Evolutionary conservation across 2,113 vertebrate species (phyloP), one percentile per base, ranked within the genome.

Genomic region (Macroglossus sobrinus): DNA sequence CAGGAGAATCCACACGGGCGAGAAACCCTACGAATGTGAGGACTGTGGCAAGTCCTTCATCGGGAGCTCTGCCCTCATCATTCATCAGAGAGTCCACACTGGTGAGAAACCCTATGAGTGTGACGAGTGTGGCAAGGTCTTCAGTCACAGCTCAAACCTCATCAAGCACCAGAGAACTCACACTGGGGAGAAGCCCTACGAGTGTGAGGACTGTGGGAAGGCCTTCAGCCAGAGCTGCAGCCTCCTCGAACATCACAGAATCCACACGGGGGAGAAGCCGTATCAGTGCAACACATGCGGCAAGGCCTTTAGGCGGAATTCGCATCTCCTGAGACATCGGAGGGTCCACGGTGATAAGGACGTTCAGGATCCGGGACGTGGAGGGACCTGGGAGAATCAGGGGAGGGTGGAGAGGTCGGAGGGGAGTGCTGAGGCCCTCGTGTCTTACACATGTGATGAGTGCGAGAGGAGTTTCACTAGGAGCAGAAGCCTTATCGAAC

Each of bases 41-140:
- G 94, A 96, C 1, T 97, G 97, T 13, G 94, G 97, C 7, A 97
- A 97, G 59, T 45, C 95, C 91, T 97, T 97, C 55, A 96, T 96
- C 0, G 93, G 93, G 22, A 97, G 96, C 45, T 97, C 97, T 14
- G 94, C 96, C 57, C 96, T 97, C 0, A 47, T 95, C 84, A 97
- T 96, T 59, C 96, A 97, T 19, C 96, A 97, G 93, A 47, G 97
- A 64, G 96, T 97, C 14, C 97, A 97, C 91, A 97, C 97, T 43
- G 96, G 97, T 0, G 97, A 97, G 87, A 97, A 97, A 33, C 97
- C 97, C 3, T 97, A 97, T 24, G 97, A 91, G n/a, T 97, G 96
- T 82, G 96, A 96, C n/a, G 94, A 93, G 10, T 97, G 97, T 8
- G 93, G 97, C 12, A 97, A 97, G 40, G 94, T 78, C 47, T 97